phyloP scores from a whole-genome alignment of 2,113 vertebrate species.

The Lamprotornis superbus region DNA sequence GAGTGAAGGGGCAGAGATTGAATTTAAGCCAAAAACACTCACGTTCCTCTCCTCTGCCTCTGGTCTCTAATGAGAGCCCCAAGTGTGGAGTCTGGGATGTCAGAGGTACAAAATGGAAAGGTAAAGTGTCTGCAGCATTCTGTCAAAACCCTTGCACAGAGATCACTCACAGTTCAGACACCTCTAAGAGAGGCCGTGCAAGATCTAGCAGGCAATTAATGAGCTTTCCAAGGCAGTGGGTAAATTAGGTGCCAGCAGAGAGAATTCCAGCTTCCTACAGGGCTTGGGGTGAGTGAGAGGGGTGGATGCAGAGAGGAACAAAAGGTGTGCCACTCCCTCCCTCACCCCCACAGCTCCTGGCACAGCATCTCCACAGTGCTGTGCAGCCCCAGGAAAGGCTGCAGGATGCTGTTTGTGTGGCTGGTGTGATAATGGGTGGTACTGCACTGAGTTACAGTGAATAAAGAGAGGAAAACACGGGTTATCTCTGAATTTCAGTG shows the following conservation, averaged over 20 bases:
- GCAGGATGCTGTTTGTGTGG: neutral
- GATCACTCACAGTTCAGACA: neutral
- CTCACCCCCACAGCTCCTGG: neutral
- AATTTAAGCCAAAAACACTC: neutral
- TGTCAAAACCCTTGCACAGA: neutral
- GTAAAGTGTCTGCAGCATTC: accelerated
- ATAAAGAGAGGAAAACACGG: neutral
- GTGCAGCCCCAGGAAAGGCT: neutral
- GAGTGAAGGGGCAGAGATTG: neutral
- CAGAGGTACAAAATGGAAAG: neutral
- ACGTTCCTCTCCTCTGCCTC: neutral
- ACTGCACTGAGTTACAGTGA: neutral
- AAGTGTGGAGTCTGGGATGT: neutral
- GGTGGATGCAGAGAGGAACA: neutral
- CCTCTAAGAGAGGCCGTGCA: neutral
- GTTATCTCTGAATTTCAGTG: neutral
- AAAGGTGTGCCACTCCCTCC: neutral
- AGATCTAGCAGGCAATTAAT: neutral
- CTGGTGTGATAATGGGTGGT: neutral
- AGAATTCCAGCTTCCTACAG: neutral
- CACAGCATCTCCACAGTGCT: neutral
- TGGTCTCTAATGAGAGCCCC: neutral
- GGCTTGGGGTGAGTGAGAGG: neutral
- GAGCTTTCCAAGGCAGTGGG: neutral
- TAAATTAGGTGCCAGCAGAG: neutral